Percentiles rank a stretch among this genome's conserved stretches.
Evolutionary conservation across 2,113 vertebrate genomes (phyloP).

Genomic region (Ceyx margarethae): DNA sequence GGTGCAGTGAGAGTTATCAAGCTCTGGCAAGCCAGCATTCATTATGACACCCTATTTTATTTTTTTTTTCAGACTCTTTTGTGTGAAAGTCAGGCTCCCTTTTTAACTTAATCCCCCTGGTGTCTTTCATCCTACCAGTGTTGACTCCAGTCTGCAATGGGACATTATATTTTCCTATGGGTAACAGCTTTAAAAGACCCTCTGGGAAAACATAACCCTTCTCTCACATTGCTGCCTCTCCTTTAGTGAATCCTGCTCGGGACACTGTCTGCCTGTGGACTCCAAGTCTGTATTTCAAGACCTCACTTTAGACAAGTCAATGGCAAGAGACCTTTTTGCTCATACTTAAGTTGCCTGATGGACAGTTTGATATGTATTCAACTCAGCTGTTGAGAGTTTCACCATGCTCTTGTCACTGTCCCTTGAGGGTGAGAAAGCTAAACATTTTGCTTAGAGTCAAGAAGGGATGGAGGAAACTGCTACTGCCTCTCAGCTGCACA

Average conservation of each 20-base stretch:
- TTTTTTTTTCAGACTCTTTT: not conserved
- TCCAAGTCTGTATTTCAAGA: constrained; percentile 3
- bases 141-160: not conserved
- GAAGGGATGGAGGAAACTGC: not conserved
- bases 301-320: constrained; percentile 4
- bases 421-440: not conserved
- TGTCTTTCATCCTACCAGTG: not conserved
- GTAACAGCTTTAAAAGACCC: not conserved
- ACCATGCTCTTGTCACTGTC: not conserved
- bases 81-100: not conserved
- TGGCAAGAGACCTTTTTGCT: not conserved
- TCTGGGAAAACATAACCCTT: not conserved
- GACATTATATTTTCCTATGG: not conserved
- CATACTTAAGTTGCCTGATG: not conserved
- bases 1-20: not conserved
- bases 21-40: not conserved
- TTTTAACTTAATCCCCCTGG: not conserved
- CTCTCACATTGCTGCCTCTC: not conserved
- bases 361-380: not conserved
- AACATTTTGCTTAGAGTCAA: not conserved
- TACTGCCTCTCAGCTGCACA: not conserved
- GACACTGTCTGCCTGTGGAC: not conserved
- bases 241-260: not conserved
- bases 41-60: not conserved
- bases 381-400: not conserved